A percentile compares a stretch with the other conserved stretches of the same genome.
phyloP scores from a whole-genome alignment of 1,140 invertebrate species.

The Drosophila trapezifrons region DNA sequence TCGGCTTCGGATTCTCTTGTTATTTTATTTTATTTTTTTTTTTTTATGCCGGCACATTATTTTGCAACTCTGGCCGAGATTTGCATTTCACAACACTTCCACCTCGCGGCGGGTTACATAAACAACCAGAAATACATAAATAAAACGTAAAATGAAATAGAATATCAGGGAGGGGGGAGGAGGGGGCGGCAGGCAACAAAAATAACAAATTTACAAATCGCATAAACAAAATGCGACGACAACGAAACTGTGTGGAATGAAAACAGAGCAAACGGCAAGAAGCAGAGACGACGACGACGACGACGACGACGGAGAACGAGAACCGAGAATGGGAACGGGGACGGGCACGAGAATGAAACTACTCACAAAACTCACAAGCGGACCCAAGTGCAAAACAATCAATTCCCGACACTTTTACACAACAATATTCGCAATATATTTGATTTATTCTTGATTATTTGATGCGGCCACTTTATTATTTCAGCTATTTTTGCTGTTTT shows the following conservation, averaged over 20 bases:
- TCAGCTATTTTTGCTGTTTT: conserved; percentile 42
- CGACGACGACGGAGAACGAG: conserved; percentile 1
- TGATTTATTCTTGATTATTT: conserved; percentile 49
- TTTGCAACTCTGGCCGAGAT: conserved; percentile 38
- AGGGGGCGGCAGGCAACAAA: not conserved
- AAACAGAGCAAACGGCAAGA: conserved; percentile 34
- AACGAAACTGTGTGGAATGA: conserved; percentile 33
- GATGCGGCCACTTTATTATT: conserved; percentile 41
- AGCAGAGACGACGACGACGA: conserved; percentile 21
- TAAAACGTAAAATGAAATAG: conserved; percentile 11
- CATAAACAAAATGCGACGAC: conserved; percentile 48
- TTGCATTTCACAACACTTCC: conserved; percentile 46
- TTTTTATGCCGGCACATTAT: conserved; percentile 32
- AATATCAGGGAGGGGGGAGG: not conserved
- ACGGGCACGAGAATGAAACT: conserved; percentile 5
- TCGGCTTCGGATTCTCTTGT: not conserved
- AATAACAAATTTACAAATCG: conserved; percentile 37
- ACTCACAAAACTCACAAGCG: conserved; percentile 13
- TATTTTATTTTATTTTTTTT: not conserved
- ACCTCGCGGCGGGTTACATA: conserved; percentile 29
- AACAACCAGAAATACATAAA: conserved; percentile 43
- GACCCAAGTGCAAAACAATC: conserved; percentile 37
- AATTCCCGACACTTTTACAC: conserved; percentile 34
- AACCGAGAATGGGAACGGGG: conserved; percentile 1
- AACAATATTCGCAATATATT: conserved; percentile 35